phyloP scores from a whole-genome alignment of 2,888 invertebrate genomes.

The Parasteatoda lunata region DNA sequence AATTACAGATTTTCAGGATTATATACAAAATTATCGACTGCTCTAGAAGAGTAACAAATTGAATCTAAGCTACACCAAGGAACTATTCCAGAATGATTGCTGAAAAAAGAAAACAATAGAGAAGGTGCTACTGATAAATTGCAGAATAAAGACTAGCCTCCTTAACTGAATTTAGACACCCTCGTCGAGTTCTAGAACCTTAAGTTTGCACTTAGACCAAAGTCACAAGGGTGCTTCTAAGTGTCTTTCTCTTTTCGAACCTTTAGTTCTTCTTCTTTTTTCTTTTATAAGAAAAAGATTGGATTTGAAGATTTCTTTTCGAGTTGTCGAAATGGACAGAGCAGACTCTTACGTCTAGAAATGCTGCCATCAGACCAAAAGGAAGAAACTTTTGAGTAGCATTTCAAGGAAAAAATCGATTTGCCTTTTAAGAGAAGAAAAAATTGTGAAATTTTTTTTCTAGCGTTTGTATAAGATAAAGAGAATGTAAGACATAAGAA shows the following conservation, averaged over 20 bases:
- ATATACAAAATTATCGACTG: too few species aligned
- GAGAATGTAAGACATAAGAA: too few species aligned
- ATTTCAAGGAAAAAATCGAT: background rate
- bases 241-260: conserved; percentile 2
- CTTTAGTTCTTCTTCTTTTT: conserved; percentile 1
- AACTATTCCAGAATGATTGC: too few species aligned
- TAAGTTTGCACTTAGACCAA: background rate
- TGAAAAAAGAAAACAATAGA: background rate
- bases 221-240: background rate
- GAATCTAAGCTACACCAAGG: too few species aligned
- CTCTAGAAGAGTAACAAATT: too few species aligned
- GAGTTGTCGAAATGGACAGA: conserved; percentile 25
- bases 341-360: conserved; percentile 12
- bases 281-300: conserved; percentile 21
- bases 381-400: conserved; percentile 4
- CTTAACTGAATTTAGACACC: background rate
- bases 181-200: background rate
- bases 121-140: background rate
- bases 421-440: background rate
- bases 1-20: too few species aligned
- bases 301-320: conserved; percentile 18
- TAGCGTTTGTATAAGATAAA: too few species aligned
- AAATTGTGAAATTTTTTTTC: too few species aligned
- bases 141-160: conserved; percentile 1
- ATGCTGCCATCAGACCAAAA: conserved; percentile 14